Evolutionary conservation across 2,797 vertebrate genomes (phyloP).

Genomic region (Poeciliopsis presidionis): DNA sequence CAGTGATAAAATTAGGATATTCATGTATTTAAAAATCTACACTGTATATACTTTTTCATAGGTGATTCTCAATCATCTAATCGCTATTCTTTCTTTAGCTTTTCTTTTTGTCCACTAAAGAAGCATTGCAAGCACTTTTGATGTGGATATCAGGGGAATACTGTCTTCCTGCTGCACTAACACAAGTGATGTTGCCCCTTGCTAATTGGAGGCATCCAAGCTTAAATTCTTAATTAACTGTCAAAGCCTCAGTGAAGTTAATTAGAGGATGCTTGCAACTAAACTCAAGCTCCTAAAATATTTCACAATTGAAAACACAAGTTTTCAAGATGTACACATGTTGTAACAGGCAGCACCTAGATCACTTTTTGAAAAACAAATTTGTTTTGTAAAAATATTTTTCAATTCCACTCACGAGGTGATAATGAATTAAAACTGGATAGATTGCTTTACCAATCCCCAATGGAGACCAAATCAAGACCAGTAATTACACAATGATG

Average conservation of each 20-base stretch:
- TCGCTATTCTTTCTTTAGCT: slow-evolving; percentile 9
- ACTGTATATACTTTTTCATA: slow-evolving; percentile 5
- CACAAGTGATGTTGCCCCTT: slow-evolving; percentile 75
- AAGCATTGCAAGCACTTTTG: slow-evolving; percentile 58
- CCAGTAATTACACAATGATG: neutral
- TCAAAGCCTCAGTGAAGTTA: slow-evolving; percentile 84
- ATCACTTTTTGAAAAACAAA: neutral
- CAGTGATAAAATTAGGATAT: no score
- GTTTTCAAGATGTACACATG: slow-evolving; percentile 22
- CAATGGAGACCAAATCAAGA: neutral
- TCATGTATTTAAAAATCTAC: no score
- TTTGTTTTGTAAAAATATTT: neutral
- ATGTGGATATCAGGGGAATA: slow-evolving; percentile 72
- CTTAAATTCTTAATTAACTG: slow-evolving; percentile 90
- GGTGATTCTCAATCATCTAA: slow-evolving; percentile 12
- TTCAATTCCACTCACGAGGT: neutral
- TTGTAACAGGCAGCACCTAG: slow-evolving; percentile 7
- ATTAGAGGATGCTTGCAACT: slow-evolving; percentile 84
- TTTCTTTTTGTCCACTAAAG: slow-evolving; percentile 53
- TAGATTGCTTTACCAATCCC: neutral
- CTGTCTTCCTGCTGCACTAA: slow-evolving; percentile 71
- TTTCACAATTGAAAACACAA: slow-evolving; percentile 70
- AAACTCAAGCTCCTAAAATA: slow-evolving; percentile 75
- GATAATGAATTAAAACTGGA: neutral
- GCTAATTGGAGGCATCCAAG: slow-evolving; percentile 86